Conservation (phyloP, 1,140 invertebrate species). For the Onthophagus taurus region DNA sequence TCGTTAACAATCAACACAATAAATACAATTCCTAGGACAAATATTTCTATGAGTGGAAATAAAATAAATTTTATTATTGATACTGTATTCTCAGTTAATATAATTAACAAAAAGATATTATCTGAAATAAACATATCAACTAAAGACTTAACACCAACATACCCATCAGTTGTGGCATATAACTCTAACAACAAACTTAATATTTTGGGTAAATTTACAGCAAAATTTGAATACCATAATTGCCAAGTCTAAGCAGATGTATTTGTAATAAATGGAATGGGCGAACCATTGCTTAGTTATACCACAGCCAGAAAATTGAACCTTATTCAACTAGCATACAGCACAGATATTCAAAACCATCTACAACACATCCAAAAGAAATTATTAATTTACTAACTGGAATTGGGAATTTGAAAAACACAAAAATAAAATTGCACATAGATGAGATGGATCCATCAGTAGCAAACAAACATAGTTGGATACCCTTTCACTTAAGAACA, state of each 20-base stretch:
- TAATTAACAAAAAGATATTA: too few species aligned
- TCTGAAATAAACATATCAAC: too few species aligned
- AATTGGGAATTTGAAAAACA: not conserved
- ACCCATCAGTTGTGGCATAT: not conserved
- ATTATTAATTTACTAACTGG: not conserved
- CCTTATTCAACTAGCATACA: not conserved
- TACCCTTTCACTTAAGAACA: constrained; percentile 1
- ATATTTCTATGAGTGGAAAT: too few species aligned
- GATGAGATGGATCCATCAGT: not conserved
- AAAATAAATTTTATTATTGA: too few species aligned
- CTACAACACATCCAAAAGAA: not conserved
- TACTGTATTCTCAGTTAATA: too few species aligned
- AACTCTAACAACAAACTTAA: not conserved
- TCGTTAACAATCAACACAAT: too few species aligned
- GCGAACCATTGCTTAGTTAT: not conserved
- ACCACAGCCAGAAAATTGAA: not conserved
- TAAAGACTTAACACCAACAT: too few species aligned
- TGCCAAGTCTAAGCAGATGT: not conserved
- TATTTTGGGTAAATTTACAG: not conserved
- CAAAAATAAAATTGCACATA: not conserved
- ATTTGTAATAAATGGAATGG: not conserved
- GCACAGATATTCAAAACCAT: not conserved
- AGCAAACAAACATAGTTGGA: constrained; percentile 1
- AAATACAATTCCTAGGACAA: too few species aligned
- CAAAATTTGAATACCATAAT: not conserved